Conservation (phyloP, 2,888 invertebrate species). For the Meganola albula region DNA sequence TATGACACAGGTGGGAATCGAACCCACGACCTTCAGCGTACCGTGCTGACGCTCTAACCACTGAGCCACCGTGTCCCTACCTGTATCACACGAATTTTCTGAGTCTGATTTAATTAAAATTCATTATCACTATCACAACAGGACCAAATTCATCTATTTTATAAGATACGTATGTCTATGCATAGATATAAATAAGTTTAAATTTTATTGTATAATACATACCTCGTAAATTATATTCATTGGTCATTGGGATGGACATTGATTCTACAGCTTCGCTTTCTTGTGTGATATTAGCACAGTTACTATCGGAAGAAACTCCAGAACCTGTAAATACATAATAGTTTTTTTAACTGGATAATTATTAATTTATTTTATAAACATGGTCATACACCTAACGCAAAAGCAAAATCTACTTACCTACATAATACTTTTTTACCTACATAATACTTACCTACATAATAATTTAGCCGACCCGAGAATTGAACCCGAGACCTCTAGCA, state of each 20-base stretch:
- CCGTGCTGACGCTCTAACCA: too few species aligned
- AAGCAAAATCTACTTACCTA: too few species aligned
- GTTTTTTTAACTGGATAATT: background rate
- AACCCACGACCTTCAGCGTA: too few species aligned
- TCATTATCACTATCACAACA: background rate
- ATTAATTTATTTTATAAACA: background rate
- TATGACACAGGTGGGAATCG: too few species aligned
- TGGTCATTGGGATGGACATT: background rate
- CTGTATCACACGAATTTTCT: too few species aligned
- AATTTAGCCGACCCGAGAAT: background rate
- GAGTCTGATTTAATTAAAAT: background rate
- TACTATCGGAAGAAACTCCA: constrained; percentile 1
- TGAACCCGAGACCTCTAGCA: background rate
- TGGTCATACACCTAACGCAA: background rate
- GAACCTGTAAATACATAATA: constrained; percentile 1
- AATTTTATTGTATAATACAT: background rate
- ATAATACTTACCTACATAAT: too few species aligned
- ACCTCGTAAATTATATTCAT: background rate
- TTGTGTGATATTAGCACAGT: background rate
- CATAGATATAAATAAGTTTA: background rate
- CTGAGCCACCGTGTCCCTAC: too few species aligned
- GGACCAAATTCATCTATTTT: background rate
- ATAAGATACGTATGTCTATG: background rate
- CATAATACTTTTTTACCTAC: too few species aligned
- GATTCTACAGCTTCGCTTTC: background rate